phyloP scores from a whole-genome alignment of 2,113 vertebrate genomes.

The Acrocephalus kingi region DNA sequence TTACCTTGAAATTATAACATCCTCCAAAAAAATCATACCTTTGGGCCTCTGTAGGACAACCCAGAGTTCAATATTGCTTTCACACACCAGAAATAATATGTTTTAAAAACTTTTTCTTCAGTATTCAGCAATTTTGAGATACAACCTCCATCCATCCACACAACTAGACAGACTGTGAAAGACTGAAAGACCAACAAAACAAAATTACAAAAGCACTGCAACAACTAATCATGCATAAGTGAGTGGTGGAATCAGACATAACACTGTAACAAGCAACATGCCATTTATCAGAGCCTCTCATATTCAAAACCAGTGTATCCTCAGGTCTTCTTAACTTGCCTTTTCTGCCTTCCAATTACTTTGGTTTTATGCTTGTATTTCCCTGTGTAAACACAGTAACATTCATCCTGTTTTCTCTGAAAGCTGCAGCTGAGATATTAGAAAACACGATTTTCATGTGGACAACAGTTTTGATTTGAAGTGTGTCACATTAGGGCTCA shows the following conservation, averaged over 20 bases:
- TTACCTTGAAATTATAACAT: not conserved
- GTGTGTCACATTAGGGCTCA: slow-evolving; percentile 6
- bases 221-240: slow-evolving; percentile 33
- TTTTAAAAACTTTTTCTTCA: slow-evolving; percentile 36
- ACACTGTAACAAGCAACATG: not conserved
- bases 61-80: slow-evolving; percentile 9
- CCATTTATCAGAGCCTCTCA: not conserved
- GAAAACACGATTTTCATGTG: not conserved
- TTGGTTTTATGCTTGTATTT: not conserved
- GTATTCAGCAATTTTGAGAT: slow-evolving; percentile 33
- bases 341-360: not conserved
- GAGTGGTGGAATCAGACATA: slow-evolving; percentile 39
- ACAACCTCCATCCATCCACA: slow-evolving; percentile 41
- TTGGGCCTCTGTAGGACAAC: not conserved
- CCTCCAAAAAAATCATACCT: not conserved
- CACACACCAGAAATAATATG: slow-evolving; percentile 25
- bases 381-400: not conserved
- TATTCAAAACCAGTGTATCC: not conserved
- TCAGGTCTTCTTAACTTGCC: slow-evolving; percentile 8
- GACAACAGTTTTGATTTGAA: slow-evolving; percentile 39
- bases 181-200: slow-evolving; percentile 62
- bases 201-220: slow-evolving; percentile 47
- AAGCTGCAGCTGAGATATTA: not conserved
- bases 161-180: slow-evolving; percentile 57
- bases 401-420: not conserved